Evolutionary conservation across 2,797 vertebrate genomes (phyloP).

Genomic region (Aulostomus chinensis): DNA sequence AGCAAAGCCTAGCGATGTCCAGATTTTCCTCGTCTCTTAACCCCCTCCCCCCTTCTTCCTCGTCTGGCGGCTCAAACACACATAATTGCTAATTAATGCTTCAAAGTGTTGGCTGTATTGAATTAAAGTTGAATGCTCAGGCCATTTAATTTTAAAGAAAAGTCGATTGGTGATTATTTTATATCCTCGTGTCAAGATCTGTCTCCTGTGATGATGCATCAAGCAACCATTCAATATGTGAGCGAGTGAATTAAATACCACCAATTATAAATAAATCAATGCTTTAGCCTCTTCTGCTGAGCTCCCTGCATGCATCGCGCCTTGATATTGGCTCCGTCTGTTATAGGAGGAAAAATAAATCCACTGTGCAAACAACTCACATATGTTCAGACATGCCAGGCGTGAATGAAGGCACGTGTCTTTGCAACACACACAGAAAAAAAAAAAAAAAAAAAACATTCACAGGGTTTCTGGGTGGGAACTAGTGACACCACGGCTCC

Average conservation of each 20-base stretch:
- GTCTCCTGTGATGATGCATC: slow-evolving; percentile 1
- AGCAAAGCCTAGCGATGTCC: no score
- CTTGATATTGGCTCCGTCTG: slow-evolving; percentile 26
- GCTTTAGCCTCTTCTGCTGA: slow-evolving; percentile 7
- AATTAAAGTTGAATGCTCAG: slow-evolving; percentile 39
- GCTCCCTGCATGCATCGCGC: slow-evolving; percentile 19
- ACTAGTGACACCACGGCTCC: no score
- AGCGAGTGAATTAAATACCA: slow-evolving; percentile 35
- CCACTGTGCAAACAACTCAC: slow-evolving; percentile 29
- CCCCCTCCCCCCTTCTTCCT: slow-evolving; percentile 3
- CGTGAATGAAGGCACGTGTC: slow-evolving; percentile 33
- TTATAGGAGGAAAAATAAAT: slow-evolving; percentile 45
- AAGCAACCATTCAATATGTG: slow-evolving; percentile 24
- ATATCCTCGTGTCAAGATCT: not conserved
- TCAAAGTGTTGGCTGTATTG: slow-evolving; percentile 49
- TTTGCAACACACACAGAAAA: not conserved
- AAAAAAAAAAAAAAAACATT: slow-evolving; percentile 20
- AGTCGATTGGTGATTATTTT: slow-evolving; percentile 5
- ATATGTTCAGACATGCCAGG: slow-evolving; percentile 30
- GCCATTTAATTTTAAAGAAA: slow-evolving; percentile 21
- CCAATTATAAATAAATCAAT: slow-evolving; percentile 45
- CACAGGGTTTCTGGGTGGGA: slow-evolving; percentile 9
- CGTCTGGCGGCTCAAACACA: slow-evolving; percentile 42
- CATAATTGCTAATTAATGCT: slow-evolving; percentile 67
- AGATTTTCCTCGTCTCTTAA: not conserved